phyloP scores from a whole-genome alignment of 64 coral and sea anemone genomes.

The Anthopleura sola region DNA sequence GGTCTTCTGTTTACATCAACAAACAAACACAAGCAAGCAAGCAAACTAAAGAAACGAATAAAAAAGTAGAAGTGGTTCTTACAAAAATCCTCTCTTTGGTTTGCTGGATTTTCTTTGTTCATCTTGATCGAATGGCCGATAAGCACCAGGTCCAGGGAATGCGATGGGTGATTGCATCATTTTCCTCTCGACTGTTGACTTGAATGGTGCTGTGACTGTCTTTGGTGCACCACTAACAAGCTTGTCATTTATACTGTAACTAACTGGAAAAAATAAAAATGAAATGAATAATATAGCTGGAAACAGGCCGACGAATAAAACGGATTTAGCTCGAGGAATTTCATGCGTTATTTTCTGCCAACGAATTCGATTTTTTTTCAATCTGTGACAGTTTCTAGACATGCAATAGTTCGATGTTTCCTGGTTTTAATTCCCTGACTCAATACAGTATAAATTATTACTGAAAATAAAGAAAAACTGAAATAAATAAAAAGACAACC shows the following conservation, averaged over 20 bases:
- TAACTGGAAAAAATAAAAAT: slow-evolving; percentile 35
- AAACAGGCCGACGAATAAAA: no score
- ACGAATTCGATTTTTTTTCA: no score
- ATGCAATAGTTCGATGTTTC: no score
- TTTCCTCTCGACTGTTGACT: slow-evolving; percentile 91
- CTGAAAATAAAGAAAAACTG: no score
- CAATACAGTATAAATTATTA: no score
- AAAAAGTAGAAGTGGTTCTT: slow-evolving; percentile 19
- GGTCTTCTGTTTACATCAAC: neutral
- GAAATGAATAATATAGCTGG: neutral
- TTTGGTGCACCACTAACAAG: slow-evolving; percentile 57
- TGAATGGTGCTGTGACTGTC: slow-evolving; percentile 80
- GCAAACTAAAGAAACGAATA: neutral
- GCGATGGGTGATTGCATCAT: slow-evolving; percentile 83
- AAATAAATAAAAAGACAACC: no score
- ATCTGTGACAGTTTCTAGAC: no score
- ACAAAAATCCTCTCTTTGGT: slow-evolving; percentile 70
- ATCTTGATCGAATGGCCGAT: slow-evolving; percentile 60
- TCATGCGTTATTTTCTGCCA: no score
- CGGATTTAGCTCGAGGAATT: neutral
- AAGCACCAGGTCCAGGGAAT: slow-evolving; percentile 82
- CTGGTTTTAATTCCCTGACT: no score
- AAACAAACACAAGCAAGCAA: neutral
- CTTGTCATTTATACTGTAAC: slow-evolving; percentile 85
- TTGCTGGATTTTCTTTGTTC: slow-evolving; percentile 16